Conservation (phyloP, 1,140 invertebrate genomes). For the Caenorhabditis elegans region DNA sequence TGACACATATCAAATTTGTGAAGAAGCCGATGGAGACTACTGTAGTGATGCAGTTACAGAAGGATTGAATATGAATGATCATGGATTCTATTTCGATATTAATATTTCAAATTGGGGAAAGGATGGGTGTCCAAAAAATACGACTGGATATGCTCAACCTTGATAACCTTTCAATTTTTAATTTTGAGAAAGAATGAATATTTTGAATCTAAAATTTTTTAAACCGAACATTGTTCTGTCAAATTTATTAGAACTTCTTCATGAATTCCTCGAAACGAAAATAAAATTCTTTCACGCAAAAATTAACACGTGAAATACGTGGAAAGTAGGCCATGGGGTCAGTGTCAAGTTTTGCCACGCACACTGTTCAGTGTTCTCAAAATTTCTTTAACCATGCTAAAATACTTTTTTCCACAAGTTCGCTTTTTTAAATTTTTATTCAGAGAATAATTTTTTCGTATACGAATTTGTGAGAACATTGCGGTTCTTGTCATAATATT, state of each 20-base stretch:
- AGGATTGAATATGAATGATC: not conserved
- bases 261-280: too few species aligned
- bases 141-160: not conserved
- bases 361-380: too few species aligned
- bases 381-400: too few species aligned
- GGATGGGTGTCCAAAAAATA: slow-evolving; percentile 10
- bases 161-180: not conserved
- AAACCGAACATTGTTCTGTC: too few species aligned
- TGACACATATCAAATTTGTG: not conserved
- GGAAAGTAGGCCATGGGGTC: too few species aligned
- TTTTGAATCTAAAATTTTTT: not conserved
- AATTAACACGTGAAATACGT: too few species aligned
- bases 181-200: not conserved
- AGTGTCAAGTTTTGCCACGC: too few species aligned
- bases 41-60: not conserved
- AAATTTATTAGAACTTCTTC: not conserved
- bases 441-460: too few species aligned
- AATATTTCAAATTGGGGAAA: not conserved
- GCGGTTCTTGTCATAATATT: too few species aligned
- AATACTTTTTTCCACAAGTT: too few species aligned
- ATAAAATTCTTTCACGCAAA: not conserved
- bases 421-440: too few species aligned
- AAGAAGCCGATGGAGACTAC: slow-evolving; percentile 34
- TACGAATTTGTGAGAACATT: too few species aligned
- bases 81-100: slow-evolving; percentile 22